Percentiles rank a stretch among this genome's conserved stretches.
These are phyloP conservation scores for Agelastica alni DNA, from an alignment of 2,888 invertebrate genomes.

Conservation along the genomic window DNA sequence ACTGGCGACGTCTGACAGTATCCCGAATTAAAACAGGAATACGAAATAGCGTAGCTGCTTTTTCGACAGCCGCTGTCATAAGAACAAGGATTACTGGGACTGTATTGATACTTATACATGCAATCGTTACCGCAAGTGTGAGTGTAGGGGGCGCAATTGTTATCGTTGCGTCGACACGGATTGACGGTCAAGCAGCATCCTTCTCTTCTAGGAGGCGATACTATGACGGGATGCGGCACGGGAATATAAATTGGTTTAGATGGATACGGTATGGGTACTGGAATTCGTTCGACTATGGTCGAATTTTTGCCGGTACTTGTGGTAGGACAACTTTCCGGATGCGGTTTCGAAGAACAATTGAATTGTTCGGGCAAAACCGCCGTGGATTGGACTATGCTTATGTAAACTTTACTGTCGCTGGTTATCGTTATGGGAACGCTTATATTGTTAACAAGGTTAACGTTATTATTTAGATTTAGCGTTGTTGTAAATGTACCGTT, in stretches of 20 bases:
- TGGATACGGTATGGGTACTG: not conserved
- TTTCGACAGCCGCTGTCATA: not conserved
- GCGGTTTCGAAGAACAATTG: not conserved
- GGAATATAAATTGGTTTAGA: constrained; percentile 1
- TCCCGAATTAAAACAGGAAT: not conserved
- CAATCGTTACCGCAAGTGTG: not conserved
- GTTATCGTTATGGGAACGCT: not conserved
- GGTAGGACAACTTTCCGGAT: not conserved
- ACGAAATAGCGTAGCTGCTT: not conserved
- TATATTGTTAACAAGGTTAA: not conserved
- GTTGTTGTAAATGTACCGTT: not conserved
- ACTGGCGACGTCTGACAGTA: not conserved
- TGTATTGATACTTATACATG: not conserved
- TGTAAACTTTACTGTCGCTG: not conserved
- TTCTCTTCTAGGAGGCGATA: not conserved
- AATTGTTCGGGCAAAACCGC: not conserved
- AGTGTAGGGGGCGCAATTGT: not conserved
- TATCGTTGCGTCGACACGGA: not conserved
- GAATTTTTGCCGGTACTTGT: not conserved
- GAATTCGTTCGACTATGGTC: not conserved
- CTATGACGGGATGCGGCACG: not conserved
- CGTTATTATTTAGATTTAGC: not conserved
- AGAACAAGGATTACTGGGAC: not conserved
- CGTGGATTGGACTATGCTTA: not conserved
- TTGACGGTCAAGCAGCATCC: not conserved